These are phyloP conservation scores for Hermaeophaga mercurialis DNA, from an alignment of 2,888 invertebrate genomes.

Conservation along the genomic window DNA sequence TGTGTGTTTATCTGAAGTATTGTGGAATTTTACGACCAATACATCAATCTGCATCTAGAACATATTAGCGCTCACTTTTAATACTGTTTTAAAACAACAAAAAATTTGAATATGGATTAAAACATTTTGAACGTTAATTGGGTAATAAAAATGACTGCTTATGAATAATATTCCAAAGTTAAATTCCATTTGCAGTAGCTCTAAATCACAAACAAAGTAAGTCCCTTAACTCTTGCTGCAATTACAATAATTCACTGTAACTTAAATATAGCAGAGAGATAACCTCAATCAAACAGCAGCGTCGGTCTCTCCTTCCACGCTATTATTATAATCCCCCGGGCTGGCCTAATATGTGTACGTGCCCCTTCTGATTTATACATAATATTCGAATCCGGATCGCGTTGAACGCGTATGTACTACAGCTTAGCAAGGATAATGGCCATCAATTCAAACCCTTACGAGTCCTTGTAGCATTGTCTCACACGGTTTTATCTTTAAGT, in stretches of 20 bases:
- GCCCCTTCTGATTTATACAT: constrained; percentile 51
- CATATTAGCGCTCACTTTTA: too few species aligned
- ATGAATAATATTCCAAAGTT: too few species aligned
- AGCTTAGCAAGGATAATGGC: constrained; percentile 7
- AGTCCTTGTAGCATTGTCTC: not conserved
- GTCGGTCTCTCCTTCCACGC: constrained; percentile 46
- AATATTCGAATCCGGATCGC: constrained; percentile 45
- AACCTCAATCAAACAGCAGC: constrained; percentile 54
- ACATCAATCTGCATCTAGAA: too few species aligned
- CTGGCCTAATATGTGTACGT: constrained; percentile 47
- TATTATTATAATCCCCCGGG: constrained; percentile 48
- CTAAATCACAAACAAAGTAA: constrained; percentile 4
- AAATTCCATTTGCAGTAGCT: too few species aligned
- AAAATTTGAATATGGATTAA: too few species aligned
- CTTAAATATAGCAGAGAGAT: constrained; percentile 42
- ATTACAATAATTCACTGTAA: constrained; percentile 18
- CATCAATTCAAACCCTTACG: constrained; percentile 10
- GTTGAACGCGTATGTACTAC: not conserved
- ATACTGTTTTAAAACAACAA: too few species aligned
- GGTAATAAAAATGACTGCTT: too few species aligned
- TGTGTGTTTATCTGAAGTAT: too few species aligned
- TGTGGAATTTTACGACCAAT: too few species aligned
- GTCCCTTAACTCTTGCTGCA: constrained; percentile 7
- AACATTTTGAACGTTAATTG: too few species aligned
- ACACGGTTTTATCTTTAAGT: constrained; percentile 1